phyloP scores from a whole-genome alignment of 2,113 vertebrate genomes.

The Heterotilapia buettikoferi region DNA sequence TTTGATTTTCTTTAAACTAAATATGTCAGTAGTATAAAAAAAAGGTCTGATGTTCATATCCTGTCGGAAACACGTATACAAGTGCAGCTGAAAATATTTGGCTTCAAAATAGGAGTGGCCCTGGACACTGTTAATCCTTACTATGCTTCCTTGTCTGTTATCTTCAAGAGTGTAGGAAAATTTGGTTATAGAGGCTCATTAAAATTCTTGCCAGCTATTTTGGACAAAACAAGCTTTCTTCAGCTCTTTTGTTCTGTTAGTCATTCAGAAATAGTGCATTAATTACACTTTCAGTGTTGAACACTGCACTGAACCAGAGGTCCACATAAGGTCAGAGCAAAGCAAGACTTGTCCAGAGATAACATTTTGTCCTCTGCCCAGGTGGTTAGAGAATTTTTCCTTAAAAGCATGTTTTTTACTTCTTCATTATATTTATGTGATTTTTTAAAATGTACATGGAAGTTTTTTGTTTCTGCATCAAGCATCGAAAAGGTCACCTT shows the following conservation, averaged over 20 bases:
- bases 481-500: background rate
- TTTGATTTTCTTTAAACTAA: conserved; percentile 7
- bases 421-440: background rate
- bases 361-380: background rate
- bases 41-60: background rate
- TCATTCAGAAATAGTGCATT: background rate
- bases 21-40: background rate
- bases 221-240: background rate
- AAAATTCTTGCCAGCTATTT: background rate
- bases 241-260: background rate
- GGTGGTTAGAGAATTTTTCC: background rate
- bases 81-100: background rate
- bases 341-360: background rate
- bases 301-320: background rate
- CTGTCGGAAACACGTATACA: background rate
- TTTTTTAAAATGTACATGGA: background rate
- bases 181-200: background rate
- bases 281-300: background rate
- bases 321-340: background rate
- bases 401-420: rapidly evolving
- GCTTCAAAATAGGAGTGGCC: background rate
- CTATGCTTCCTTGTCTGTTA: background rate
- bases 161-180: background rate
- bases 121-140: background rate
- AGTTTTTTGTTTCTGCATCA: background rate